Evolutionary conservation across 2,888 invertebrate species (phyloP).

Genomic region (Dynastes tityus): DNA sequence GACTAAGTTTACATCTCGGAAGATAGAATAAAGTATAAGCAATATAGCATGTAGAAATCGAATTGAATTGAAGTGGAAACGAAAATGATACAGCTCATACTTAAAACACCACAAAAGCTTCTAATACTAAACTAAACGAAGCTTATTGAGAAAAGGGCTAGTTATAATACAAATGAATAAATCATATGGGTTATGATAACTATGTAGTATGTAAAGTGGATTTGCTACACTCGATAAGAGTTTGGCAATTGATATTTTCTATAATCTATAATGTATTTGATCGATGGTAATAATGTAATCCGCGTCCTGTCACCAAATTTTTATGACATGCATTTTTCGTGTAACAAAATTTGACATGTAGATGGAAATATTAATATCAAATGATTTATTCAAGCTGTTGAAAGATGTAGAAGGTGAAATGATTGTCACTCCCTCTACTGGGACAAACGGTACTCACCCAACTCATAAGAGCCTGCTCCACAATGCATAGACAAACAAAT

Average conservation of each 20-base stretch:
- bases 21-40: constrained; percentile 35
- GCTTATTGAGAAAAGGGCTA: constrained; percentile 11
- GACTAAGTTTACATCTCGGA: neutral
- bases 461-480: constrained; percentile 68
- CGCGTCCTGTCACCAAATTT: too few species aligned
- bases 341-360: too few species aligned
- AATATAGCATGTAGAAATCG: constrained; percentile 1
- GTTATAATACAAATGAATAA: constrained; percentile 39
- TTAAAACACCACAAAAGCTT: constrained; percentile 36
- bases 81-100: constrained; percentile 29
- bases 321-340: neutral
- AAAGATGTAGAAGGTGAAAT: constrained; percentile 51
- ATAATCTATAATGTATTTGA: neutral
- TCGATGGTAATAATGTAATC: too few species aligned
- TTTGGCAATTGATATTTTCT: constrained; percentile 15
- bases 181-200: constrained; percentile 23
- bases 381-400: constrained; percentile 51
- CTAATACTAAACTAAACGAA: constrained; percentile 24
- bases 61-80: neutral
- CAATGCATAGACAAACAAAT: constrained; percentile 64
- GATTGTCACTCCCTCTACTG: constrained; percentile 51
- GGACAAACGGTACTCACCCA: constrained; percentile 66
- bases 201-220: too few species aligned
- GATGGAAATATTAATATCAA: constrained; percentile 2
- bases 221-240: too few species aligned